Evolutionary conservation across 2,113 vertebrate species (phyloP).

Genomic region (Phainopepla nitens): DNA sequence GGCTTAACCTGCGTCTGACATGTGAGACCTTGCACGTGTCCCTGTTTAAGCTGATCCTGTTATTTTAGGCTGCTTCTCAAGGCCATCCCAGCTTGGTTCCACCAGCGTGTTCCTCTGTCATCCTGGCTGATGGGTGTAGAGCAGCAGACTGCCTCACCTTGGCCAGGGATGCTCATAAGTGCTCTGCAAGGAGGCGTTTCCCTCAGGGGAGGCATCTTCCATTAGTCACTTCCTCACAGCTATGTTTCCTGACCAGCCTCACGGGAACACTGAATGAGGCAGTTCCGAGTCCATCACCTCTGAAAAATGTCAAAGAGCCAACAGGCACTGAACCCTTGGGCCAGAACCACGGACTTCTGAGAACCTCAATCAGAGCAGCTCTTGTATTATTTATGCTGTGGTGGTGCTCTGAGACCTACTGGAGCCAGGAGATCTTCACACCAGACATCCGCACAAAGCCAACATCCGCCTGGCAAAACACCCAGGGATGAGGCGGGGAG

Average conservation of each 20-base stretch:
- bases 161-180: background rate
- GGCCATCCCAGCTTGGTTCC: background rate
- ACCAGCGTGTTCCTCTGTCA: rapidly evolving
- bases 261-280: background rate
- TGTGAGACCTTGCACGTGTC: background rate
- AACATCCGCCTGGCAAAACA: background rate
- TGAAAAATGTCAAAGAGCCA: background rate
- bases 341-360: background rate
- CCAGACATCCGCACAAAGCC: background rate
- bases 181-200: background rate
- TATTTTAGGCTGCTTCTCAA: background rate
- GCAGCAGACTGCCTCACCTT: background rate
- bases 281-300: background rate
- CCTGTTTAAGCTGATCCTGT: background rate
- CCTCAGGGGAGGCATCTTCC: background rate
- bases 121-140: rapidly evolving
- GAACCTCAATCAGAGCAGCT: background rate
- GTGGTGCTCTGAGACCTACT: background rate
- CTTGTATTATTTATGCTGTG: background rate
- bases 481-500: background rate
- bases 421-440: background rate
- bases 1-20: background rate
- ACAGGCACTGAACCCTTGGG: background rate
- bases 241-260: background rate
- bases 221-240: background rate